Conservation (phyloP, 2,113 vertebrate species). For the Nothobranchius kuhntae region DNA sequence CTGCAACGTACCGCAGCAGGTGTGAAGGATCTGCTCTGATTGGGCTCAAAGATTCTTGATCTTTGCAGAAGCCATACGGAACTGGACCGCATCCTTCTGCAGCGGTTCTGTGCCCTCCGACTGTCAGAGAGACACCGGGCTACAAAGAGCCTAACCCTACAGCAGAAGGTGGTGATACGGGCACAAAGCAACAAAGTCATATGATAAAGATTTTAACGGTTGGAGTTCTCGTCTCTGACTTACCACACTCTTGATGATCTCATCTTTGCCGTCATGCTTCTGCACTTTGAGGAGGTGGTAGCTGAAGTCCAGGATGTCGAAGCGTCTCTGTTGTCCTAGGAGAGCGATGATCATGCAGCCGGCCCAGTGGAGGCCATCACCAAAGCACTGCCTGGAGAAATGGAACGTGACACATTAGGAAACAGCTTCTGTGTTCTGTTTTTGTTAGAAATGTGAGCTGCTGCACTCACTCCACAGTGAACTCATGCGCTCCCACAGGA, state of each 20-base stretch:
- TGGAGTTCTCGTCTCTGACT: conserved; percentile 47
- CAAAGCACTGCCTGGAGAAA: conserved; percentile 91
- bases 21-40: no score
- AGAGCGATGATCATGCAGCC: conserved; percentile 96
- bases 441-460: no score
- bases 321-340: conserved; percentile 94
- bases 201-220: neutral
- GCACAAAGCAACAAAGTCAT: no score
- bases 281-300: conserved; percentile 98
- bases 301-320: conserved; percentile 98
- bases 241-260: conserved; percentile 98
- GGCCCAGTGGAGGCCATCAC: conserved; percentile 97
- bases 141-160: no score
- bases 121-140: no score
- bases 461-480: conserved; percentile 94
- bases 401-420: neutral
- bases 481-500: conserved; percentile 96
- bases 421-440: neutral
- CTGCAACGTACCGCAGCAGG: no score
- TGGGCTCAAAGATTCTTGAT: no score
- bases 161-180: no score
- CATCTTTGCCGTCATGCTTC: conserved; percentile 97
- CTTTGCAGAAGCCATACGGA: no score
- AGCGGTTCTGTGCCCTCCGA: no score
- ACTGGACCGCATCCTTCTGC: no score